Evolutionary conservation across 1,140 invertebrate genomes (phyloP), one percentile per base, ranked within the genome.

Genomic region (Dendroctonus ponderosae): DNA sequence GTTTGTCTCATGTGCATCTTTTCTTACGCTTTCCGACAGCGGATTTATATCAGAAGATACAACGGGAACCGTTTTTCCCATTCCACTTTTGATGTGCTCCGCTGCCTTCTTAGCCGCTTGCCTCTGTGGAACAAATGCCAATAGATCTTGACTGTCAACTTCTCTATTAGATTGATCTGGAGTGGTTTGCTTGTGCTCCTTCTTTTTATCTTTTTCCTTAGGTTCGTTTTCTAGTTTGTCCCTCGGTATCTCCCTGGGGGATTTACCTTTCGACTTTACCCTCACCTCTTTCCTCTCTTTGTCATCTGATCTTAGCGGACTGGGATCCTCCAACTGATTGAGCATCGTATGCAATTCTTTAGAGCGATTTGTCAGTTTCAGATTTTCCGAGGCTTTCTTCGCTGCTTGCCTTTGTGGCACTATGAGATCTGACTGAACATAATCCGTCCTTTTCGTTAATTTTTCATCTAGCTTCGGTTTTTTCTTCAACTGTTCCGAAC

Each of bases 71-170:
- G 84, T 82, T 70, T 89, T 89, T 26, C 83, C 85, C 59, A 91
- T 80, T 48, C 89, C 90, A 79, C 89, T 92, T 74, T 94, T 93
- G 46, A 94, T 91, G 74, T 93, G 91, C 71, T 92, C 91, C 8
- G 91, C 91, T 3, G 92, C 92, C 78, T 95, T 95, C 76, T 93
- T 94, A 42, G 93, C 93, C 5, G 93, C 93, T 80, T 93, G 91
- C 44, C 93, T 80, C 76, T 94, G 92, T 0, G 93, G 93, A 43
- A 95, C 93, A 79, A 93, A 92, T 2, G 90, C 87, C 12, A 93
- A 80, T 68, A 91, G 87, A 74, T 92, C 91, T 63, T 84, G 83
- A 59, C 48, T 70, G 48, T 84, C 84, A 67, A 84, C 75, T 70
- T 84, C 82, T 46, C 86, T 86, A 63, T 79, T 81, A 39, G 86